Evolutionary conservation across 1,140 invertebrate genomes (phyloP).

Genomic region (Euura lappo): DNA sequence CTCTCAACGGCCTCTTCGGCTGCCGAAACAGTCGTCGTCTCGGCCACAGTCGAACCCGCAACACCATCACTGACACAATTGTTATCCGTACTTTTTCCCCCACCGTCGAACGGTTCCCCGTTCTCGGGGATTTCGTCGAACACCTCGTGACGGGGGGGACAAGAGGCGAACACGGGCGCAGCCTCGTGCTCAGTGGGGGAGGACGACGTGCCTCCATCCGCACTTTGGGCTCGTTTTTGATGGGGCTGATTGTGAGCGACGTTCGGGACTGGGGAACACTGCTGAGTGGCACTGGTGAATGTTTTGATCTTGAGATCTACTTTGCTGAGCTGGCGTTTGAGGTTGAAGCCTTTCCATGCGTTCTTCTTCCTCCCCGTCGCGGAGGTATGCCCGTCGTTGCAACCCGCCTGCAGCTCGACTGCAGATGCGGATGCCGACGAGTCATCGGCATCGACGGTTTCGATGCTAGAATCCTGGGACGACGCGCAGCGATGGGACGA

Average conservation of each 20-base stretch:
- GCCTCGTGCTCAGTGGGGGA: not conserved
- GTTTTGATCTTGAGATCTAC: conserved; percentile 81
- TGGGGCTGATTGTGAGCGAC: conserved; percentile 49
- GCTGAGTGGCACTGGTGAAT: conserved; percentile 60
- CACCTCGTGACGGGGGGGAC: conserved; percentile 38
- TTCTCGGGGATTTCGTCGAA: conserved; percentile 45
- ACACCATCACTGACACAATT: conserved; percentile 27
- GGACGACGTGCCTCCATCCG: not conserved
- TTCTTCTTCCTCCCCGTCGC: conserved; percentile 46
- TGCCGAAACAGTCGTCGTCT: not conserved
- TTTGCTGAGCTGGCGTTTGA: conserved; percentile 81
- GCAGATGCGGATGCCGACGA: conserved; percentile 19
- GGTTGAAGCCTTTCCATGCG: conserved; percentile 75
- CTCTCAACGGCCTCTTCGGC: conserved; percentile 33
- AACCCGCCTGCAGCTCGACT: conserved; percentile 26
- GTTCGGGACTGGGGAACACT: conserved; percentile 49
- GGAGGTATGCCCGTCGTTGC: conserved; percentile 24
- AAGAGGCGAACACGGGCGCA: not conserved
- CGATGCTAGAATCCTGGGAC: conserved; percentile 8
- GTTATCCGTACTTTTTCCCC: conserved; percentile 43
- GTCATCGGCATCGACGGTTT: conserved; percentile 20
- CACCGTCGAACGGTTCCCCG: conserved; percentile 31
- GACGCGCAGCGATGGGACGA: not conserved
- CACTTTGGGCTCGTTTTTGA: conserved; percentile 25
- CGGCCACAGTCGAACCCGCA: conserved; percentile 31